Evolutionary conservation across 2,797 vertebrate species (phyloP), one percentile per base, ranked within the genome.

Genomic region (Coccyzus lansbergi): DNA sequence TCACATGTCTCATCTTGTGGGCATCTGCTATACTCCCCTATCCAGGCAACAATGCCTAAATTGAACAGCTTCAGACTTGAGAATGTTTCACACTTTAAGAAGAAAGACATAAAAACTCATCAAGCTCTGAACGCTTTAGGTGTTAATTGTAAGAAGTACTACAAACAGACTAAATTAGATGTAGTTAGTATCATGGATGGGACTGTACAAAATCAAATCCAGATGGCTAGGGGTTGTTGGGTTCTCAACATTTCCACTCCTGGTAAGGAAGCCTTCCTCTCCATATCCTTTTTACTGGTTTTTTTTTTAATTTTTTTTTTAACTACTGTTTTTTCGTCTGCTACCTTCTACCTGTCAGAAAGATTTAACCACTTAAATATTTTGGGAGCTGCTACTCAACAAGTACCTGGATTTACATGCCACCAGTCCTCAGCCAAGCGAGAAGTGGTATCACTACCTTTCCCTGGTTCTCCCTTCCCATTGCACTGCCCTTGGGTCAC

Each of bases 1-100:
- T 25, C 15, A 14, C 9, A 48, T 25, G 28, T 40, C 4, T 9
- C 4, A 2, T 62, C 42, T 80, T 24, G 31, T 0, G 1, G 16
- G 24, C 38, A 49, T 51, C 52, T 75, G 51, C n/a, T 8, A 11
- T 64, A 38, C 49, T 63, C 21, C 21, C 22, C 51, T 40, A 19
- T 6, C 25, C 21, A 26, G 21, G 62, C 67, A 74, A n/a, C 1
- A 16, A 55, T 34, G 24, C 6, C 5, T 33, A 52, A 79, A 48
- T 29, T 44, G 56, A 78, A 26, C n/a, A 46, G 46, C 72, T 70
- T 58, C 48, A 60, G 31, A 60, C 38, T 70, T 36, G n/a, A 29
- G 8, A 82, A 31, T 64, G 20, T 58, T 70, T 93, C 58, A 19
- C 25, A 26, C 36, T 74, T 74, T 26, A 33, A 67, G 20, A 71